Evolutionary conservation across 2,888 invertebrate genomes (phyloP), one percentile per base, ranked within the genome.

Genomic region (Yponomeuta malinellus): DNA sequence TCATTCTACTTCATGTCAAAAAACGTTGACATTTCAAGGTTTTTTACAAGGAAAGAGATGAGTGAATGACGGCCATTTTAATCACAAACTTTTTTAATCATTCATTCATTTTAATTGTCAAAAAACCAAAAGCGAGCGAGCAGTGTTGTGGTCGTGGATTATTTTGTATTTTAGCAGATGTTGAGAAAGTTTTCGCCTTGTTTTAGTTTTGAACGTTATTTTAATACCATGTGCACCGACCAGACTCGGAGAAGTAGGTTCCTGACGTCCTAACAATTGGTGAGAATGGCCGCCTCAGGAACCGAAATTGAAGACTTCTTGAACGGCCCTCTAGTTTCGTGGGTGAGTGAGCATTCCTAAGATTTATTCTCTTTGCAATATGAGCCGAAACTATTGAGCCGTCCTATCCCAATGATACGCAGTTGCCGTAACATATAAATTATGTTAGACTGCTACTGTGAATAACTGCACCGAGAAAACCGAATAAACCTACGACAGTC

Each of bases 271-370:
- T 89, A 90, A 88, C 86, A 79, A 77, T 81, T 80, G 82, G 78
- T 81, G 82, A 93, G 85, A 83, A 93, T 93, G 93, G 93, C 93
- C 78, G 94, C 94, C 78, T 93, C 95, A 83, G 93, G 95, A 80
- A 93, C 94, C 79, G 96, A 96, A 91, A 95, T 97, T 79, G 96
- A 97, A 84, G 96, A 97, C 83, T 96, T 97, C 88, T 93, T 97
- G 85, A 94, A 94, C 84, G 96, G 96, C 81, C 96, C 97, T 81
- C 93, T 97, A 77, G 96, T 97, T 80, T 95, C 95, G 86, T 97
- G 97, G 97, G 97, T 97, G 93, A 94, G 94, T 93, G 88, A 86
- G 86, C 87, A 89, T 80, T 81, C 78, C 86, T 86, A 83, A 79
- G 80, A 84, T 81, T 81, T 82, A 80, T 83, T 83, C 84, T 86